Conservation (phyloP, 2,888 invertebrate species). For the Hymenopus coronatus region DNA sequence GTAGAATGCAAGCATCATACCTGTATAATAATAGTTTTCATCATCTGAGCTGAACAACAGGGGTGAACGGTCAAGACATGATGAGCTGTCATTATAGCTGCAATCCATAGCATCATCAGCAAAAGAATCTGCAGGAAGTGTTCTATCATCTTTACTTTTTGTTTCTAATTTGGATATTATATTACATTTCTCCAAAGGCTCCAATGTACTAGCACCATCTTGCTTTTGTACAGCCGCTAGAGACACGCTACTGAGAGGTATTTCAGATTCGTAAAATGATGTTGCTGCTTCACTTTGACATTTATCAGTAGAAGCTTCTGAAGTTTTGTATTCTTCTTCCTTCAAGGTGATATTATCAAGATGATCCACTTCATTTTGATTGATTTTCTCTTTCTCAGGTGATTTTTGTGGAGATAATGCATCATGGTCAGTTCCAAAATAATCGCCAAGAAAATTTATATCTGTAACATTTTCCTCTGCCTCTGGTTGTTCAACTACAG, state of each 20-base stretch:
- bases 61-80: conserved; percentile 48
- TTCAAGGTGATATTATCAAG: not conserved
- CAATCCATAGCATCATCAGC: conserved; percentile 8
- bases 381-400: not conserved
- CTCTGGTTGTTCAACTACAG: not conserved
- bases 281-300: not conserved
- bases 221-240: not conserved
- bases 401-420: not conserved
- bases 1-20: not conserved
- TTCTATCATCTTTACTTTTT: not conserved
- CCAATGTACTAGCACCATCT: not conserved
- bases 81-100: not conserved
- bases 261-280: not conserved
- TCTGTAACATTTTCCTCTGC: not conserved
- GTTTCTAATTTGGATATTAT: not conserved
- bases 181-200: not conserved
- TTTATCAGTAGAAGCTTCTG: not conserved
- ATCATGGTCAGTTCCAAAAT: not conserved
- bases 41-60: conserved; percentile 63
- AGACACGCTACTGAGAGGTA: not conserved
- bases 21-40: conserved; percentile 47
- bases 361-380: not conserved
- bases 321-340: not conserved
- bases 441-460: not conserved
- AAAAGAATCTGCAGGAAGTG: not conserved